phyloP scores from a whole-genome alignment of 1,140 invertebrate species.

The Phymastichus coffea region DNA sequence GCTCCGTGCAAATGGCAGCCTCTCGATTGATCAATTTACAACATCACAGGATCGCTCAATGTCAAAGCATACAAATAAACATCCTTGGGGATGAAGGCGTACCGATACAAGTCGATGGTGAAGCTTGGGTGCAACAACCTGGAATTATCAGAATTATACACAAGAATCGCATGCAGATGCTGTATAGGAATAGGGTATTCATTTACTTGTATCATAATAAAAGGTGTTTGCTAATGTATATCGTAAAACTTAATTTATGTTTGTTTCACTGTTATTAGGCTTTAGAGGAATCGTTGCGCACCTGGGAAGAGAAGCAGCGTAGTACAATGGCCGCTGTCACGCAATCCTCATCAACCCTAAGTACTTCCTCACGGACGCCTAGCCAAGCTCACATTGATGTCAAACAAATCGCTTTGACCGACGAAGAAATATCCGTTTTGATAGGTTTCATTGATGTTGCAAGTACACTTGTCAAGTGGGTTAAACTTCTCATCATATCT shows the following conservation, averaged over 20 bases:
- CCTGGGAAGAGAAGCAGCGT: conserved; percentile 93
- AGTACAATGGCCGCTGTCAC: conserved; percentile 54
- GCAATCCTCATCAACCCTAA: conserved; percentile 46
- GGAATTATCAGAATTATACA: conserved; percentile 94
- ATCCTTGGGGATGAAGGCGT: conserved; percentile 88
- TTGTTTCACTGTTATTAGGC: conserved; percentile 55
- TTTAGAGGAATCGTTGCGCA: conserved; percentile 83
- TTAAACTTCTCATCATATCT: conserved; percentile 70
- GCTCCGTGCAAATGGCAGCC: conserved; percentile 95
- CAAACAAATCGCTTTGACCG: conserved; percentile 51
- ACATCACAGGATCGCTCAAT: conserved; percentile 96
- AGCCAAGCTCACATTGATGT: conserved; percentile 35
- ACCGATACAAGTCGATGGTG: conserved; percentile 92
- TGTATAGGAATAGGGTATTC: conserved; percentile 80
- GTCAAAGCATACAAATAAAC: conserved; percentile 92
- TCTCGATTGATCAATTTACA: conserved; percentile 92
- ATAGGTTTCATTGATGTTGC: conserved; percentile 80
- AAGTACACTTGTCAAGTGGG: conserved; percentile 79
- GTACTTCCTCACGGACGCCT: conserved; percentile 45
- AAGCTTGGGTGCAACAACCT: conserved; percentile 97
- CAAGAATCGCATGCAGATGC: conserved; percentile 95
- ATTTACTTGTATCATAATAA: not conserved
- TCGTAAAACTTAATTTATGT: not conserved
- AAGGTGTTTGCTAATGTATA: not conserved
- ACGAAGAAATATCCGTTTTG: conserved; percentile 74